Percentiles rank a stretch among this genome's conserved stretches.
These are phyloP conservation scores for Trematocara macrostoma DNA, from an alignment of 2,113 vertebrate genomes.

Conservation along the genomic window DNA sequence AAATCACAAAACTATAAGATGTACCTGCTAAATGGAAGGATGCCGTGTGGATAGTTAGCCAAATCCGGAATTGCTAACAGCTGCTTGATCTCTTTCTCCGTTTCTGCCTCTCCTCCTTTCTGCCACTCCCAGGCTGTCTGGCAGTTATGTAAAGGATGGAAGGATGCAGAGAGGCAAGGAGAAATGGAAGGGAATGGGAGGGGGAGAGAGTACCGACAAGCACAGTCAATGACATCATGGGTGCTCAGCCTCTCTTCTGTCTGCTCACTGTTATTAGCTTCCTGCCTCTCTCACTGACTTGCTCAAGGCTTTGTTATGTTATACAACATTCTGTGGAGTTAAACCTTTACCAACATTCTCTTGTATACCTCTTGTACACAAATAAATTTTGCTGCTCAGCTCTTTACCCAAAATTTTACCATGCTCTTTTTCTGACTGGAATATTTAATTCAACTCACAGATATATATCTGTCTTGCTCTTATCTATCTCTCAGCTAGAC, in stretches of 20 bases:
- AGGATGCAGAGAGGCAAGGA: conserved; percentile 13
- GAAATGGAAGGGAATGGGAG: background rate
- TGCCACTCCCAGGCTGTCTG: conserved; percentile 43
- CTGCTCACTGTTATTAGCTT: conserved; percentile 3
- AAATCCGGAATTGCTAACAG: background rate
- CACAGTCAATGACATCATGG: conserved; percentile 72
- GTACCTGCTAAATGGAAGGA: conserved; percentile 49
- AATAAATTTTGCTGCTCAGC: background rate
- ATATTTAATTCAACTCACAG: background rate
- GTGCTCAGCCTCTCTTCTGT: conserved; percentile 24
- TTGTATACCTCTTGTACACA: background rate
- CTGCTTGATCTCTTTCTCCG: background rate
- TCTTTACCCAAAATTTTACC: background rate
- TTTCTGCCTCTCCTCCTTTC: conserved; percentile 33
- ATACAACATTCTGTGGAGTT: background rate
- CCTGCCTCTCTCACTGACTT: background rate
- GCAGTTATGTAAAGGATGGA: conserved; percentile 24
- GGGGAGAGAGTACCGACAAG: conserved; percentile 64
- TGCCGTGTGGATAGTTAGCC: conserved; percentile 2
- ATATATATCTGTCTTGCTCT: background rate
- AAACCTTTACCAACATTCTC: background rate
- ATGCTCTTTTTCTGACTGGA: background rate
- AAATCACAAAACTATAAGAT: background rate
- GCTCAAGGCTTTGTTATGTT: background rate
- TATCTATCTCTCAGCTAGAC: background rate